A percentile compares a stretch with the other conserved stretches of the same genome.
phyloP scores from a whole-genome alignment of 2,797 vertebrate species.

The Heterohyrax brucei region DNA sequence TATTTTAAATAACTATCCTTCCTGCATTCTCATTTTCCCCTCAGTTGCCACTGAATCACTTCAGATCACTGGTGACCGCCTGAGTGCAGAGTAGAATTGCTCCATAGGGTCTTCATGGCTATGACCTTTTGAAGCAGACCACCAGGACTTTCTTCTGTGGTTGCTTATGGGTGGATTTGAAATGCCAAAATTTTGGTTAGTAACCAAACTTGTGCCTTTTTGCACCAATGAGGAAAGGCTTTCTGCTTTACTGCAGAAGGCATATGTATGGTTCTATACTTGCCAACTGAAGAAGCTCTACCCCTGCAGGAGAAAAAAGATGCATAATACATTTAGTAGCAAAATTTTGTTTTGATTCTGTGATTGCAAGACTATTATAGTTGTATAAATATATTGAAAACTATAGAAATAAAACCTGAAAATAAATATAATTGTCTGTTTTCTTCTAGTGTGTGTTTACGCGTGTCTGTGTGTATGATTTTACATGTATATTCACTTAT shows the following conservation, averaged over 20 bases:
- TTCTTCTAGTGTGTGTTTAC: not conserved
- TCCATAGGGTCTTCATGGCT: too few species aligned
- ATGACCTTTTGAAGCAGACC: not conserved
- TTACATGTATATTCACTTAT: not conserved
- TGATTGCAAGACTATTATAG: not conserved
- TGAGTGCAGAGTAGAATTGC: too few species aligned
- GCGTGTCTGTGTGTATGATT: not conserved
- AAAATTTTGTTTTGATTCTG: constrained; percentile 10
- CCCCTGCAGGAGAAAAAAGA: not conserved
- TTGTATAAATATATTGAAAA: not conserved
- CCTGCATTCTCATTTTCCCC: not conserved
- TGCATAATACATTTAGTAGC: not conserved
- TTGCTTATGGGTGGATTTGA: not conserved
- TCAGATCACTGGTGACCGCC: not conserved
- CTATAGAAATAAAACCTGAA: not conserved
- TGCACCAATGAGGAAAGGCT: not conserved
- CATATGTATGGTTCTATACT: not conserved
- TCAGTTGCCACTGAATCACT: not conserved
- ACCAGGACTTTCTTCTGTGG: not conserved
- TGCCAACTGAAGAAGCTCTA: not conserved
- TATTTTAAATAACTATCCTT: not conserved
- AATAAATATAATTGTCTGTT: not conserved
- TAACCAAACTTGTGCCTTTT: not conserved
- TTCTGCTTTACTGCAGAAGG: not conserved
- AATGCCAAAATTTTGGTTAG: not conserved